Evolutionary conservation across 2,113 vertebrate species (phyloP), one percentile per base, ranked within the genome.

Genomic region (Platycercus adscitus): DNA sequence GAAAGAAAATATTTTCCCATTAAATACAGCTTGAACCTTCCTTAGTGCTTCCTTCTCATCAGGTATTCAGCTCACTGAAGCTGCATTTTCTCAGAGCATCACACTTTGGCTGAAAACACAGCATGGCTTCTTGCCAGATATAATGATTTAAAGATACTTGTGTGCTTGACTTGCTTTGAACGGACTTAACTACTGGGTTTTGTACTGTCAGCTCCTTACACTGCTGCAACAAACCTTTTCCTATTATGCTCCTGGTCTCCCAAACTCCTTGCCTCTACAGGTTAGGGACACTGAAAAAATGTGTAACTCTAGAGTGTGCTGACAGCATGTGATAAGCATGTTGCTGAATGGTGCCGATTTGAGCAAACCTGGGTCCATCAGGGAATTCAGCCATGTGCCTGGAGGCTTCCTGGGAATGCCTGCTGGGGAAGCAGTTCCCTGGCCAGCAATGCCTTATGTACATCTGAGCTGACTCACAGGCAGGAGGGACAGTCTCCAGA

Each of bases 221-320:
- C 77, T 95, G 81, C 84, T 96, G 56, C 39, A 88, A n/a, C 3
- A 2, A 91, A 89, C 41, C 86, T 65, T 81, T 93, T 91, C n/a
- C 60, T 93, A 49, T 70, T 91, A 84, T 0, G 8, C 35, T 92
- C 43, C 9, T 2, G 21, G 26, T 94, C 58, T 92, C 68, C 68
- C 39, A 47, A 26, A 71, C 56, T 92, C 84, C 50, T 93, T 96
- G 89, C 55, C 82, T 90, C 46, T 95, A 52, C 89, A 94, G 84
- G 92, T 91, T 92, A 93, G 56, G 56, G 88, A 96, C 84, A 90
- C 35, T 94, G 92, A 96, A 97, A 95, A 92, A 82, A 90, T 93
- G 81, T 13, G 53, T 80, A 91, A 93, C 35, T 50, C 69, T 96
- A 66, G 92, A 96, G 70, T 65, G 83, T 39, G 93, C 88, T 96